Conservation (phyloP, 2,113 vertebrate genomes). For the Entelurus aequoreus region DNA sequence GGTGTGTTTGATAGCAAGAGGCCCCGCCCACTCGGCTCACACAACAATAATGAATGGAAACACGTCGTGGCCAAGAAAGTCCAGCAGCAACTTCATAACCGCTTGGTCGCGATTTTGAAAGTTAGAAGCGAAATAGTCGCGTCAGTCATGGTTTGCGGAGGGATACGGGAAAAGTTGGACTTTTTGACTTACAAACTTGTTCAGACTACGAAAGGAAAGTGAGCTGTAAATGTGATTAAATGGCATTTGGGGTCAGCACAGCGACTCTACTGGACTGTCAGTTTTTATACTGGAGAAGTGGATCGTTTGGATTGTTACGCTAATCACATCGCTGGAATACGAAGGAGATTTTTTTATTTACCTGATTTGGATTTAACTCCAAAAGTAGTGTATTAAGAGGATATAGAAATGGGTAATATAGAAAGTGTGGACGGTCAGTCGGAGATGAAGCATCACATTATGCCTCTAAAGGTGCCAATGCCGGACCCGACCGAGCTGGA, state of each 20-base stretch:
- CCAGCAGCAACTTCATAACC: constrained; percentile 42
- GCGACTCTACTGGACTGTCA: constrained; percentile 35
- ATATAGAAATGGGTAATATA: constrained; percentile 83
- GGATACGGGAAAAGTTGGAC: constrained; percentile 33
- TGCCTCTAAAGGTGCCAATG: constrained; percentile 91
- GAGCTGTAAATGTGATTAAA: constrained; percentile 40
- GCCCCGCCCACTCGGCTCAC: constrained; percentile 49
- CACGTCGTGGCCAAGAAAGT: constrained; percentile 61
- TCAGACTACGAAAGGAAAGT: constrained; percentile 24
- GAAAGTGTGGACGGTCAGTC: constrained; percentile 84
- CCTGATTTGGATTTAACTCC: constrained; percentile 5
- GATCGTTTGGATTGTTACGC: constrained; percentile 37
- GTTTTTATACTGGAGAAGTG: constrained; percentile 17
- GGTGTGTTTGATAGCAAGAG: constrained; percentile 34
- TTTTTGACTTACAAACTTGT: constrained; percentile 17
- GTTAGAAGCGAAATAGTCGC: constrained; percentile 11
- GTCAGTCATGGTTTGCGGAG: constrained; percentile 64
- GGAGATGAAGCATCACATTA: constrained; percentile 77
- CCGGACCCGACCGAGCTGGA: constrained; percentile 92
- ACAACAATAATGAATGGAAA: constrained; percentile 75
- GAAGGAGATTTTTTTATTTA: constrained; percentile 10
- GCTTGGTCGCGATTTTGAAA: constrained; percentile 32
- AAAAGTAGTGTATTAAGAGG: not conserved
- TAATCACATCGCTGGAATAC: constrained; percentile 25
- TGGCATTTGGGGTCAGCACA: constrained; percentile 41